Evolutionary conservation across 2,113 vertebrate species (phyloP).

Genomic region (Dryoscopus gambensis): DNA sequence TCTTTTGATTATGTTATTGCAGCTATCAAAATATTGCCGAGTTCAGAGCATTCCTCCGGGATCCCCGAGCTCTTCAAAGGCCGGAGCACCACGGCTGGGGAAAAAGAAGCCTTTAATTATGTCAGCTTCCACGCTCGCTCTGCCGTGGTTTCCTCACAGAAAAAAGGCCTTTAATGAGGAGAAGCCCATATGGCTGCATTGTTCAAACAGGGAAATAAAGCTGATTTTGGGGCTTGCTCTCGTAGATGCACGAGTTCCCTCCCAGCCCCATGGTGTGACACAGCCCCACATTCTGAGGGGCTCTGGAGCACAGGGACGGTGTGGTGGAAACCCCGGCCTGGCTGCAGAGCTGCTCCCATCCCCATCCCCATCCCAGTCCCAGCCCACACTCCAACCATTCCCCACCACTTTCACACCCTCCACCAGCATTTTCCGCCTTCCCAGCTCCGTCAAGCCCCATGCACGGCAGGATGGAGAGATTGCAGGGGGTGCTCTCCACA

Average conservation of each 20-base stretch:
- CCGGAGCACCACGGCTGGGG: background rate
- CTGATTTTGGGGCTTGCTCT: background rate
- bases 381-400: accelerated
- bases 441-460: background rate
- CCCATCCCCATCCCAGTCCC: background rate
- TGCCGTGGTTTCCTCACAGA: background rate
- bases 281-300: background rate
- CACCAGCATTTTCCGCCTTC: background rate
- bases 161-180: slow-evolving; percentile 38
- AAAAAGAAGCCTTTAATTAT: slow-evolving; percentile 34
- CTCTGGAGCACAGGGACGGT: accelerated
- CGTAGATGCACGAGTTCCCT: background rate
- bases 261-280: background rate
- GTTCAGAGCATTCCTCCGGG: slow-evolving; percentile 28
- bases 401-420: accelerated
- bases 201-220: background rate
- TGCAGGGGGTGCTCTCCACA: background rate
- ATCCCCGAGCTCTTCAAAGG: slow-evolving; percentile 48
- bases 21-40: slow-evolving; percentile 62
- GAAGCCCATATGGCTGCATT: background rate
- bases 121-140: background rate
- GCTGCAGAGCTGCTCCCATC: background rate
- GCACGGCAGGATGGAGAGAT: accelerated
- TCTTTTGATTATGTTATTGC: slow-evolving; percentile 53
- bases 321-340: background rate